Conservation (phyloP, 2,797 vertebrate genomes). For the Adrianichthys oophorus region DNA sequence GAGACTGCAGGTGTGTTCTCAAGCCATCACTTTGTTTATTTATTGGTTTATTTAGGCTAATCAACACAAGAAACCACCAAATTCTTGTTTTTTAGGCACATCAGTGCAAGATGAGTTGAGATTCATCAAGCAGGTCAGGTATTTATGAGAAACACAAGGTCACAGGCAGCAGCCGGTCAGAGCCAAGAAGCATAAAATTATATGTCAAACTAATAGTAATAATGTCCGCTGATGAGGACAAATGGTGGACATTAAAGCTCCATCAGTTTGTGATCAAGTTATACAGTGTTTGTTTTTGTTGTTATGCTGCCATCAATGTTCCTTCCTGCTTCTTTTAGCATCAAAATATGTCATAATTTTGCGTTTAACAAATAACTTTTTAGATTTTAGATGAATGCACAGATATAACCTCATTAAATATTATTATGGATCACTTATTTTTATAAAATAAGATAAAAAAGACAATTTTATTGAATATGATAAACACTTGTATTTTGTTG, state of each 20-base stretch:
- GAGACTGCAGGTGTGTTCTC: too few species aligned
- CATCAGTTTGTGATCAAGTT: conserved; percentile 27
- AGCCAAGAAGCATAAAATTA: conserved; percentile 48
- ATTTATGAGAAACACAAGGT: conserved; percentile 8
- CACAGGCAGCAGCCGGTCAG: conserved; percentile 31
- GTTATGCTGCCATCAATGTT: neutral
- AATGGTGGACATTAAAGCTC: conserved; percentile 4
- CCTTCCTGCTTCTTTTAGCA: neutral
- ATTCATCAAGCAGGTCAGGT: conserved; percentile 13
- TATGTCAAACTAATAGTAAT: conserved; percentile 28
- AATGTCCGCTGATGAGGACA: conserved; percentile 12
- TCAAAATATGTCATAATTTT: neutral
- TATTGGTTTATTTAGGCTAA: too few species aligned
- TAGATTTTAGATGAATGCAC: neutral
- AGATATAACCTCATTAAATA: neutral
- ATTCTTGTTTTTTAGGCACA: neutral
- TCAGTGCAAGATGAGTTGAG: neutral
- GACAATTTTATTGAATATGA: too few species aligned
- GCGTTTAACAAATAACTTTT: too few species aligned
- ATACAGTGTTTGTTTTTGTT: neutral
- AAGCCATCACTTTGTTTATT: too few species aligned
- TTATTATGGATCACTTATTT: neutral
- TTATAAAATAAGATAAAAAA: neutral
- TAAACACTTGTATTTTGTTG: too few species aligned
- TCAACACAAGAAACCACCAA: too few species aligned